phyloP scores from a whole-genome alignment of 1,140 invertebrate species.

The Drosophila saltans region DNA sequence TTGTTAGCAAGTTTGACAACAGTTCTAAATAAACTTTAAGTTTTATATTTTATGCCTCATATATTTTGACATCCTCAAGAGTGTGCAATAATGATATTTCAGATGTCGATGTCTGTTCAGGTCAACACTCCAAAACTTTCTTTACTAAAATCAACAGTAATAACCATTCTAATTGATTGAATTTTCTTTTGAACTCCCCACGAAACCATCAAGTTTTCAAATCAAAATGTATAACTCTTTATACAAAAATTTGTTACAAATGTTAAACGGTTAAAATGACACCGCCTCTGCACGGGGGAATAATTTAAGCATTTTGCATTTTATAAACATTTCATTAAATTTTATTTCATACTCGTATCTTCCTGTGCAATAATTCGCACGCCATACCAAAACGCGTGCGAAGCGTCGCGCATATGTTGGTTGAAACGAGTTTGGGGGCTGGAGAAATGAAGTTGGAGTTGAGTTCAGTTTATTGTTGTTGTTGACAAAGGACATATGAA shows the following conservation, averaged over 20 bases:
- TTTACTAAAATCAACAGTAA: too few relatives aligned
- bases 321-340: constrained; percentile 82
- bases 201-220: neutral
- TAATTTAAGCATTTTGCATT: constrained; percentile 52
- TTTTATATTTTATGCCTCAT: too few relatives aligned
- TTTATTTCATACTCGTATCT: constrained; percentile 75
- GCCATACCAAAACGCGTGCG: constrained; percentile 79
- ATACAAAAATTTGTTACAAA: neutral
- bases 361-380: constrained; percentile 81
- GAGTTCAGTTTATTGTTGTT: constrained; percentile 26
- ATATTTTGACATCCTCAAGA: too few relatives aligned
- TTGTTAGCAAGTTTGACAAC: too few relatives aligned
- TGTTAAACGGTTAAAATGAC: neutral
- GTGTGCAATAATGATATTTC: too few relatives aligned
- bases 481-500: constrained; percentile 47
- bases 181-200: too few relatives aligned
- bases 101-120: too few relatives aligned
- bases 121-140: too few relatives aligned
- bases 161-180: too few relatives aligned
- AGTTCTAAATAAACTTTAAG: too few relatives aligned
- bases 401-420: constrained; percentile 66
- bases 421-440: neutral
- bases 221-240: neutral
- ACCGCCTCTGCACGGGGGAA: neutral
- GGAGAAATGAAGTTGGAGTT: neutral